Evolutionary conservation across 2,113 vertebrate species (phyloP), one percentile per base, ranked within the genome.

Genomic region (Burhinus bistriatus): DNA sequence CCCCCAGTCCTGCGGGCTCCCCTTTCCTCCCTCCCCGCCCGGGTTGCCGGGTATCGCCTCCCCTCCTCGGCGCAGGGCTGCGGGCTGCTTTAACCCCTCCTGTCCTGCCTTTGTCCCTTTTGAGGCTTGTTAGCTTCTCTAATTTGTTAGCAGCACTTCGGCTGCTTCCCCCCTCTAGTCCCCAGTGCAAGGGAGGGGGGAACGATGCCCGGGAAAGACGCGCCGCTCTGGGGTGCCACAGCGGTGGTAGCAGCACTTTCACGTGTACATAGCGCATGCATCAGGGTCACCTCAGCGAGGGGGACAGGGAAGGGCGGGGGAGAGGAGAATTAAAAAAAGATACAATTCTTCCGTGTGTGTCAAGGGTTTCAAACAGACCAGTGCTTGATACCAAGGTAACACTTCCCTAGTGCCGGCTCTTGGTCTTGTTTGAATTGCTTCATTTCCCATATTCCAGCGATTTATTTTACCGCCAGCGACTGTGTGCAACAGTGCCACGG

Each of bases 261-360:
- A 21, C 23, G 11, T 8, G 44, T 65, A 15, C 17, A 1, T 81
- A 11, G 36, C 5, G 1, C 16, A n/a, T 38, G 45, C 47, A 40
- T 15, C 58, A 38, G 54, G 26, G 45, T 81, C 58, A 78, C 44
- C 23, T 52, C 72, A 51, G 61, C 4, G 2, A 79, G 15, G 2
- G 22, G 15, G 17, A 51, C 45, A 65, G 42, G 9, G 19, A 72
- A 89, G 44, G 52, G 15, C 1, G 4, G 7, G 4, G 12, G 15
- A 77, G 14, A 38, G n/a, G 19, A 70, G 45, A 69, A 75, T 58
- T 6, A 14, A 66, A 78, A 68, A 58, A 83, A 26, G 7, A 26
- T n/a, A 23, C 15, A 66, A 5, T 73, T 80, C 34, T 72, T 42
- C 5, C 1, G 0, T 32, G 11, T 30, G 26, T 20, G 22, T 40